phyloP scores from a whole-genome alignment of 2,797 vertebrate species.

The Morus bassanus region DNA sequence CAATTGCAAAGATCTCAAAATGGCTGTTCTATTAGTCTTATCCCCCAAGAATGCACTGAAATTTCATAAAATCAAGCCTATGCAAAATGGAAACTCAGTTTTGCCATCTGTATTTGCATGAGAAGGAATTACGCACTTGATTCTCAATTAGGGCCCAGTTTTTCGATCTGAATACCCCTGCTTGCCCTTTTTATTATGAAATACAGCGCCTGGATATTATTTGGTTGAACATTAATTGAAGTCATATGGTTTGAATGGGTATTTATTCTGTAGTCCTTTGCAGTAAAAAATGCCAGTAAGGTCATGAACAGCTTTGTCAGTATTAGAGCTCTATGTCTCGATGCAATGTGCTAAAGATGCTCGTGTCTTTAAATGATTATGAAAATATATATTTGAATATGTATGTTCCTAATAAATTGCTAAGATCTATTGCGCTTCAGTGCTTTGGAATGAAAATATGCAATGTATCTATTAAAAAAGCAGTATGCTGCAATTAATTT shows the following conservation, averaged over 20 bases:
- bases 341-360: slow-evolving; percentile 5
- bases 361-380: background rate
- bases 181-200: background rate
- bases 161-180: background rate
- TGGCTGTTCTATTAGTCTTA: slow-evolving; percentile 20
- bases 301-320: slow-evolving; percentile 1
- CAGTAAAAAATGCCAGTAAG: slow-evolving; percentile 1
- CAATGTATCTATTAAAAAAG: background rate
- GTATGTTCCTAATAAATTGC: background rate
- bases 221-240: slow-evolving; percentile 22
- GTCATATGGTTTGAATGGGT: background rate
- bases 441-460: background rate
- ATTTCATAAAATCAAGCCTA: slow-evolving; percentile 2
- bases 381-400: background rate
- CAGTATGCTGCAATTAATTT: slow-evolving; percentile 6
- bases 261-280: background rate
- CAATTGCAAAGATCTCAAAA: slow-evolving; percentile 46
- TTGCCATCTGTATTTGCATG: background rate
- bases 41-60: background rate
- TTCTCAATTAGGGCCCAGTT: background rate
- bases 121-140: background rate
- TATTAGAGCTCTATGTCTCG: background rate
- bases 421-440: background rate
- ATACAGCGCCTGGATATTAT: background rate
- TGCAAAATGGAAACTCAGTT: slow-evolving; percentile 6